phyloP scores from a whole-genome alignment of 2,113 vertebrate genomes.

The Hippocampus comes region DNA sequence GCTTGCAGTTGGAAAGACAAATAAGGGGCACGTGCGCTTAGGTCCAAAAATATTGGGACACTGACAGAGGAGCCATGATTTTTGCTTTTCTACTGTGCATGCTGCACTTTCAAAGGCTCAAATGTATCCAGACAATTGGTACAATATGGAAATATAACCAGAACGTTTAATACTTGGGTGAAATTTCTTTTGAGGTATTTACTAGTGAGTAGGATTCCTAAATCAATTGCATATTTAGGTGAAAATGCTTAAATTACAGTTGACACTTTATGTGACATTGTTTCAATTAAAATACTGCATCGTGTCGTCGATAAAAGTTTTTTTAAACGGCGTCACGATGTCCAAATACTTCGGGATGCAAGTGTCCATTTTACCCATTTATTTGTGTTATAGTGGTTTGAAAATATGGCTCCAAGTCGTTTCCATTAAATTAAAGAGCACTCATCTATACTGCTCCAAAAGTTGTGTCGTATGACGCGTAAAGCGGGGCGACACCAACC shows the following conservation, averaged over 20 bases:
- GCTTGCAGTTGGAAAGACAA: slow-evolving; percentile 1
- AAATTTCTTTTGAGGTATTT: background rate
- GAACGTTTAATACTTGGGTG: background rate
- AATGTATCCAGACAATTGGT: background rate
- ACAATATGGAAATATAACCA: background rate
- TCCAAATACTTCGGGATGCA: slow-evolving; percentile 45
- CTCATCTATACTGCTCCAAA: slow-evolving; percentile 45
- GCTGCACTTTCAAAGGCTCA: background rate
- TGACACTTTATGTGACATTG: background rate
- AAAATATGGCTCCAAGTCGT: background rate
- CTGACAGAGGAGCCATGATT: background rate
- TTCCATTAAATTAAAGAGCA: slow-evolving; percentile 39
- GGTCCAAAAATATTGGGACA: background rate
- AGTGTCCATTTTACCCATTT: slow-evolving; percentile 68
- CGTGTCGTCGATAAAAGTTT: background rate
- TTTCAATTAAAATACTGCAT: background rate
- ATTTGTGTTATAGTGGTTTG: background rate
- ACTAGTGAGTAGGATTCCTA: background rate
- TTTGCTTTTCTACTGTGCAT: background rate
- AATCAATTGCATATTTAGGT: background rate
- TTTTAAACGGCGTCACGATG: too few species aligned
- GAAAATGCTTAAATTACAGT: background rate
- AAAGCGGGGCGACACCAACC: slow-evolving; percentile 68
- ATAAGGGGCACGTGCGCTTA: background rate
- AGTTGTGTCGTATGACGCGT: slow-evolving; percentile 23